Percentiles rank a stretch among this genome's conserved stretches.
phyloP scores from a whole-genome alignment of 1,140 invertebrate species.

The Sycophaga agraensis region DNA sequence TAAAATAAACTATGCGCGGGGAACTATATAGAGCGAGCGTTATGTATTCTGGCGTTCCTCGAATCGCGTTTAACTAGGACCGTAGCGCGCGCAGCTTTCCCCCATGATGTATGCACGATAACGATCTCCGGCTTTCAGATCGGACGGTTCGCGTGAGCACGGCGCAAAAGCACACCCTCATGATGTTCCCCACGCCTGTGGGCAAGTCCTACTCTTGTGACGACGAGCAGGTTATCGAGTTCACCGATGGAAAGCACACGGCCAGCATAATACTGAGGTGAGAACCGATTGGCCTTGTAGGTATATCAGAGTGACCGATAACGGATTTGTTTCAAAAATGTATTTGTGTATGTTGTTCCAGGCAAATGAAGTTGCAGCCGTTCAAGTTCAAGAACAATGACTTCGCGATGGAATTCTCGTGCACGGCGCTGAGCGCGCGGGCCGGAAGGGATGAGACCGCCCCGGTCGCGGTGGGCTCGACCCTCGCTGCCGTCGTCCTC shows the following conservation, averaged over 20 bases:
- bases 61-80: too few species aligned
- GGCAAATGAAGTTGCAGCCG: slow-evolving; percentile 63
- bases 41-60: too few species aligned
- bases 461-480: slow-evolving; percentile 84
- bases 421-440: slow-evolving; percentile 53
- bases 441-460: slow-evolving; percentile 75
- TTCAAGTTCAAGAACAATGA: slow-evolving; percentile 67
- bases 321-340: too few species aligned
- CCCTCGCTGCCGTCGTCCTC: slow-evolving; percentile 76
- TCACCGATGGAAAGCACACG: slow-evolving; percentile 48
- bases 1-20: too few species aligned
- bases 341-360: slow-evolving; percentile 40
- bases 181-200: slow-evolving; percentile 80
- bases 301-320: too few species aligned
- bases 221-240: slow-evolving; percentile 61
- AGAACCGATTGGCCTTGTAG: too few species aligned
- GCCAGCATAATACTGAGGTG: slow-evolving; percentile 50
- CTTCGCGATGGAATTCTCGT: slow-evolving; percentile 63
- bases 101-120: too few species aligned
- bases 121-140: slow-evolving; percentile 49
- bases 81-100: too few species aligned
- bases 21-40: too few species aligned
- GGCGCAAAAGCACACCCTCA: slow-evolving; percentile 59
- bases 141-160: slow-evolving; percentile 62
- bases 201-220: slow-evolving; percentile 79